These are phyloP conservation scores for Stegophylla sp. DNA, from an alignment of 2,888 invertebrate species.

Conservation along the genomic window DNA sequence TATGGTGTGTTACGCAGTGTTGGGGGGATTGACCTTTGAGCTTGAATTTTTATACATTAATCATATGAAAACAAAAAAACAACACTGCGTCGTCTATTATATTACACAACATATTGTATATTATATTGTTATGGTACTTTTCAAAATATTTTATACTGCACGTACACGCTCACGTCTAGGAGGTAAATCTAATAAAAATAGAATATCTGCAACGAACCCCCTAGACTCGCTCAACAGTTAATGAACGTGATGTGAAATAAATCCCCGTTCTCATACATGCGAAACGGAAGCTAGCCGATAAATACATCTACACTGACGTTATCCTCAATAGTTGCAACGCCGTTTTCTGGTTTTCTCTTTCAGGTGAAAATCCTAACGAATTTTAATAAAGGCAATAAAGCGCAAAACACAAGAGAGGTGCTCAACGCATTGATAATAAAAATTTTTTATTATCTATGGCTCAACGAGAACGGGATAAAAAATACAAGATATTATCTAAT, in stretches of 20 bases:
- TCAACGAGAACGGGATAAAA: background rate
- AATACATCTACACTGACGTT: background rate
- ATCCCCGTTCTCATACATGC: background rate
- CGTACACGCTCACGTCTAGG: background rate
- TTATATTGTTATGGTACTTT: conserved; percentile 1
- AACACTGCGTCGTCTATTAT: background rate
- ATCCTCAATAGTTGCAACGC: no score
- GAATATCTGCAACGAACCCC: background rate
- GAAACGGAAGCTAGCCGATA: background rate
- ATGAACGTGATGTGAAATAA: background rate
- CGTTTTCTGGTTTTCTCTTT: no score
- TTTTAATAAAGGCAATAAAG: background rate
- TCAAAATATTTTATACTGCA: no score
- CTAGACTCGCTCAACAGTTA: background rate
- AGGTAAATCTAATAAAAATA: conserved; percentile 21
- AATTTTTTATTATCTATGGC: no score
- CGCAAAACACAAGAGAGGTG: no score
- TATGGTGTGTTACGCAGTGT: no score
- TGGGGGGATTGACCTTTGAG: conserved; percentile 6
- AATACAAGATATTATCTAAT: no score
- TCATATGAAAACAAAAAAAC: background rate
- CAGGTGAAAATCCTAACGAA: background rate
- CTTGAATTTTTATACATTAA: background rate
- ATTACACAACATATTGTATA: background rate
- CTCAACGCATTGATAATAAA: no score